phyloP scores from a whole-genome alignment of 2,888 invertebrate genomes.

The Rhodophaea formosa region DNA sequence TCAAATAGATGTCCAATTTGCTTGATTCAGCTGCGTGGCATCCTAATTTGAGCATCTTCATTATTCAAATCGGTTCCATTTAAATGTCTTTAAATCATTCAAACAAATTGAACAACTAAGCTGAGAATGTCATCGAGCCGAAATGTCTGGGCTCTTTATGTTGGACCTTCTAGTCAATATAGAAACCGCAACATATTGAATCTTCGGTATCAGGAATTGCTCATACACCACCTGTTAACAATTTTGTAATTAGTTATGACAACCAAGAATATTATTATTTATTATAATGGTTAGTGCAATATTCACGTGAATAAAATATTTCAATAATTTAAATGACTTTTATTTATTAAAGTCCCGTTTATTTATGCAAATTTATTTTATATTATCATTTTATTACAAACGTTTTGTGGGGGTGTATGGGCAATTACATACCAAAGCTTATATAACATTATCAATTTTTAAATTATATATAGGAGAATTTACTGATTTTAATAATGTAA shows the following conservation, averaged over 20 bases:
- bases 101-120: background rate
- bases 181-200: background rate
- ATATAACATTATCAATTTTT: background rate
- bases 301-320: slow-evolving; percentile 70
- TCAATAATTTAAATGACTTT: slow-evolving; percentile 65
- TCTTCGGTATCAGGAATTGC: slow-evolving; percentile 58
- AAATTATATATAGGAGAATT: slow-evolving; percentile 14
- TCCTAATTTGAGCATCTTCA: background rate
- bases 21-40: background rate
- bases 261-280: slow-evolving; percentile 36
- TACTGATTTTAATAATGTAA: slow-evolving; percentile 19
- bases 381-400: slow-evolving; percentile 54
- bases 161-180: background rate
- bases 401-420: slow-evolving; percentile 81
- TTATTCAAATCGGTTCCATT: background rate
- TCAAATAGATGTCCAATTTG: background rate
- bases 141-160: background rate
- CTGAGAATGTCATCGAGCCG: background rate
- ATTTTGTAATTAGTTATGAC: slow-evolving; percentile 57
- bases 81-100: background rate
- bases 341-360: slow-evolving; percentile 72
- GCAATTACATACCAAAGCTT: slow-evolving; percentile 47
- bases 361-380: slow-evolving; percentile 63
- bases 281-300: slow-evolving; percentile 57
- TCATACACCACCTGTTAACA: slow-evolving; percentile 76